A percentile compares a stretch with the other conserved stretches of the same genome.
Evolutionary conservation across 2,888 invertebrate species (phyloP).

Genomic region (Eucera pruinosa): DNA sequence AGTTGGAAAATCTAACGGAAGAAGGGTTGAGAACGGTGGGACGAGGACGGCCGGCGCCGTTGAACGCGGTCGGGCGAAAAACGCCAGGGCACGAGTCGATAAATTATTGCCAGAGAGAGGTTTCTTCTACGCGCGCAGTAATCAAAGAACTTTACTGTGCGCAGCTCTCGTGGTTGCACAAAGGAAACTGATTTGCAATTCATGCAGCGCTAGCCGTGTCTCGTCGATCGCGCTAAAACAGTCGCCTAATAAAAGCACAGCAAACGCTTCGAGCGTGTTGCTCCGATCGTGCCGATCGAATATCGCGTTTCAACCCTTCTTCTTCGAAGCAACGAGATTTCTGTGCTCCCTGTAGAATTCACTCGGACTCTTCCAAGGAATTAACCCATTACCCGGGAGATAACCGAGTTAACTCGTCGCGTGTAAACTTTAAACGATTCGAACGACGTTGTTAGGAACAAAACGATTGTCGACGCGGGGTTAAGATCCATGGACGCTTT

Average conservation of each 20-base stretch:
- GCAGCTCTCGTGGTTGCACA: conserved; percentile 14
- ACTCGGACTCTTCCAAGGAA: too few species aligned
- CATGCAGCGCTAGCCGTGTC: conserved; percentile 29
- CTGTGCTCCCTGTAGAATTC: too few species aligned
- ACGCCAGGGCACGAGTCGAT: not conserved
- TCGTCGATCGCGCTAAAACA: conserved; percentile 33
- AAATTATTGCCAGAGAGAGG: not conserved
- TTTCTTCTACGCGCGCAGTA: not conserved
- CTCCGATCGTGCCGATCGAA: conserved; percentile 4
- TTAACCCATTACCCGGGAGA: too few species aligned
- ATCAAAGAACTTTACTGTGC: conserved; percentile 34
- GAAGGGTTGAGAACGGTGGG: too few species aligned
- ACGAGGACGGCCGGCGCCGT: too few species aligned
- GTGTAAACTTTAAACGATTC: too few species aligned
- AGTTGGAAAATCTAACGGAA: not conserved
- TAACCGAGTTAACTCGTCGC: too few species aligned
- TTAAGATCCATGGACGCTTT: too few species aligned
- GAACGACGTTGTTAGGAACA: too few species aligned
- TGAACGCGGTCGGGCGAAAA: not conserved
- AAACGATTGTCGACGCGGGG: too few species aligned
- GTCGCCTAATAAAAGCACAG: conserved; percentile 32
- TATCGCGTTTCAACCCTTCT: not conserved
- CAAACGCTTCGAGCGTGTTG: conserved; percentile 4
- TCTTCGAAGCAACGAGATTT: too few species aligned
- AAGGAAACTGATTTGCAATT: conserved; percentile 37